These are phyloP conservation scores for Mylabris sibirica DNA, from an alignment of 2,888 invertebrate genomes.

Conservation along the genomic window DNA sequence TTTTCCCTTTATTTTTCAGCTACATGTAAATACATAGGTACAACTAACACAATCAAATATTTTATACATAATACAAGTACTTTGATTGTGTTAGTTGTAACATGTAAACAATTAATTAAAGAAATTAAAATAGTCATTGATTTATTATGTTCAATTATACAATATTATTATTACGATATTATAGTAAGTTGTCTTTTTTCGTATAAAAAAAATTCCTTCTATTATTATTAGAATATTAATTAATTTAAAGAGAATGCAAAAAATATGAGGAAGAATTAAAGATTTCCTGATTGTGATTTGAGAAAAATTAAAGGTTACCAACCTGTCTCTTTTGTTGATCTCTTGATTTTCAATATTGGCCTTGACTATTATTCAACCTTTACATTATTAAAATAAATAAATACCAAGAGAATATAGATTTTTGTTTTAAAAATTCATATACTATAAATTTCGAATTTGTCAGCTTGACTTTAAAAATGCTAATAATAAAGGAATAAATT, in stretches of 20 bases:
- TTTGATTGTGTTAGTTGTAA: neutral
- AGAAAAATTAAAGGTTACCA: neutral
- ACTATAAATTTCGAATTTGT: no score
- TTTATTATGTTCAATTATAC: slow-evolving; percentile 21
- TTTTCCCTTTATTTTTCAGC: neutral
- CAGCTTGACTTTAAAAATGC: no score
- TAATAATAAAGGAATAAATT: no score
- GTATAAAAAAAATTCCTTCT: no score
- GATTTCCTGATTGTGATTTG: neutral
- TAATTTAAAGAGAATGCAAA: slow-evolving; percentile 4
- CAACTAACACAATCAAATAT: no score
- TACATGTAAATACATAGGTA: no score
- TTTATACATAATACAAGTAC: neutral
- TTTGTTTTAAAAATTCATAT: no score
- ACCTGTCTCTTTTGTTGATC: neutral
- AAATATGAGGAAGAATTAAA: neutral
- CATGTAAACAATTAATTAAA: slow-evolving; percentile 27
- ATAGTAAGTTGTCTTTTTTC: slow-evolving; percentile 4
- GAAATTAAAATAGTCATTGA: slow-evolving; percentile 20
- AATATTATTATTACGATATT: neutral
- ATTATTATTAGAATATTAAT: slow-evolving; percentile 7
- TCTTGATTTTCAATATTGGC: neutral
- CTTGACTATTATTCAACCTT: slow-evolving; percentile 1
- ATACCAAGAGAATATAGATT: neutral
- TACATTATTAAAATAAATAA: neutral